These are phyloP conservation scores for Microctonus hyperodae DNA, from an alignment of 2,888 invertebrate species.

Conservation along the genomic window DNA sequence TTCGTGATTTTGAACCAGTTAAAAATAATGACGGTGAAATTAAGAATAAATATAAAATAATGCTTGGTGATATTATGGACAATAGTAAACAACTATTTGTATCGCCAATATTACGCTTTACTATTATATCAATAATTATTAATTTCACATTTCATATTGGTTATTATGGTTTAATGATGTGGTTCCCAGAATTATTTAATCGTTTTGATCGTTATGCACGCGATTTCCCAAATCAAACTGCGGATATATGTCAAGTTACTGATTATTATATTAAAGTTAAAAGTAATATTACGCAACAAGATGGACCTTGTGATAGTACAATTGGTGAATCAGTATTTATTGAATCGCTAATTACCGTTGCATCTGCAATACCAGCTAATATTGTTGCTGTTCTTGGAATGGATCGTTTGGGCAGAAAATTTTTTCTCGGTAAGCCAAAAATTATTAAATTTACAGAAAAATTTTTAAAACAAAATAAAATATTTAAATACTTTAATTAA, in stretches of 20 bases:
- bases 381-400: conserved; percentile 82
- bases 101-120: conserved; percentile 83
- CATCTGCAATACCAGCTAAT: conserved; percentile 86
- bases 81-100: conserved; percentile 84
- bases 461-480: too few relatives aligned
- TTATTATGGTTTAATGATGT: conserved; percentile 96
- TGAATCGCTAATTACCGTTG: conserved; percentile 87
- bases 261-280: conserved; percentile 76
- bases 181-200: conserved; percentile 95
- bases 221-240: conserved; percentile 67
- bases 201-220: conserved; percentile 84
- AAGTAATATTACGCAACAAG: conserved; percentile 66
- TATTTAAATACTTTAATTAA: too few relatives aligned
- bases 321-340: conserved; percentile 83
- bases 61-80: conserved; percentile 79
- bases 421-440: conserved; percentile 76
- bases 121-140: conserved; percentile 84
- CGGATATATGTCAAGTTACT: conserved; percentile 78
- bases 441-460: too few relatives aligned
- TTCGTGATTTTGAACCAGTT: conserved; percentile 48
- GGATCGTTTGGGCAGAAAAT: conserved; percentile 86
- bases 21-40: conserved; percentile 51
- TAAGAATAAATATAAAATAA: conserved; percentile 71
- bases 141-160: conserved; percentile 95
- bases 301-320: conserved; percentile 71